Base-by-base conservation (phyloP, 2,797 vertebrate species). In the Enteromius anoplus region DNA sequence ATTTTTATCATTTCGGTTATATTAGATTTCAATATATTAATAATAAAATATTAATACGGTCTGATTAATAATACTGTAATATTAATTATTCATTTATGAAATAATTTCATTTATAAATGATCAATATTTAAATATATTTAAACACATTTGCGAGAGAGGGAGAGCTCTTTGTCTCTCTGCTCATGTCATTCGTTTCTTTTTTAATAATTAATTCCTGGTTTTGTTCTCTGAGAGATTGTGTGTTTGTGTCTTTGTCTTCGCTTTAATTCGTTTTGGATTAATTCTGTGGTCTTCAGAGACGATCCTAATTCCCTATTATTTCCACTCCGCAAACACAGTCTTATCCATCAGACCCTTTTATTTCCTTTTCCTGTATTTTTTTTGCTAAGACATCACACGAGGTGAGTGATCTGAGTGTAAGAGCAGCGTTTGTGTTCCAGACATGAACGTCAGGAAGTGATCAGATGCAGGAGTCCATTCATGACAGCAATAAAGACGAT, bases 251-350 rank as follows among this genome's bases (percentile, higher is more conserved):
- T 75, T 73, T 73, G 69, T 55, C 83, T 88, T 78, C 79, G 87
- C 83, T 76, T 81, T 94, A 93, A 94, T 93, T 93, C 89, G 91
- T 93, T 93, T 94, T 93, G 92, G 91, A 93, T 94, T 93, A 94
- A 93, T 94, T 94, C 91, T 84, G 91, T 85, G 87, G 91, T 94
- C 93, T 93, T 93, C 91, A 89, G 92, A 94, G 93, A 93, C 91
- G 89, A 93, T 92, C 90, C 92, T 92, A 93, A 93, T 93, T 94
- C 92, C 93, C 93, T 93, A 92, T 94, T 94, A 93, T 94, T 94
- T 94, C 92, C 92, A 93, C 91, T 93, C 93, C 91, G 93, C 89
- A 92, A 91, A 3, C 2, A 23, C 23, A 37, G 37, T 42, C 26
- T 53, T 42, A n/a, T 58, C 49, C 12, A 17, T 82, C 29, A 58